Evolutionary conservation across 2,888 invertebrate genomes (phyloP).

Genomic region (Flexamia atlantica): DNA sequence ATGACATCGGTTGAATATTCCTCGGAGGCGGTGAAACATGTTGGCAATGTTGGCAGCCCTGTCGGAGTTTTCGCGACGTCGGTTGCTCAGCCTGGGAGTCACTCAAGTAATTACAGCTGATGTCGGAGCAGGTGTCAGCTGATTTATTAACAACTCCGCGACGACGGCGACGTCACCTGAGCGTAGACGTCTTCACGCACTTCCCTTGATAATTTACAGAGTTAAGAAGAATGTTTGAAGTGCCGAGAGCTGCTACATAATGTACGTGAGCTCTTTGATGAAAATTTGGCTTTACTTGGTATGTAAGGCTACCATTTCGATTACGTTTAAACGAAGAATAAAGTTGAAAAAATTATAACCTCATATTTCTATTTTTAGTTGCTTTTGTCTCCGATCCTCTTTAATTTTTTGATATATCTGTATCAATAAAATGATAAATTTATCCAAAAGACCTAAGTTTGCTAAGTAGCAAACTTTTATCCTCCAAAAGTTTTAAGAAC

Average conservation of each 20-base stretch:
- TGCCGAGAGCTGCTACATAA: neutral
- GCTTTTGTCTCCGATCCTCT: no score
- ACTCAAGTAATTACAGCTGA: conserved; percentile 44
- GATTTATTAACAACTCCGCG: conserved; percentile 26
- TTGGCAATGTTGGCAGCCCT: conserved; percentile 30
- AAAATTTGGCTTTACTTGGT: no score
- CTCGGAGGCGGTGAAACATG: neutral
- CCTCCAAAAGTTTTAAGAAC: no score
- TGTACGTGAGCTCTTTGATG: neutral
- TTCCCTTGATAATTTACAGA: neutral
- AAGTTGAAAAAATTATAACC: no score
- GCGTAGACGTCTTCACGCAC: neutral
- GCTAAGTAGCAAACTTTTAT: no score
- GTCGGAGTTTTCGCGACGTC: conserved; percentile 15
- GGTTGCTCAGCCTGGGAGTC: conserved; percentile 34
- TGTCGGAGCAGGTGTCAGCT: conserved; percentile 46
- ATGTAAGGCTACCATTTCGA: no score
- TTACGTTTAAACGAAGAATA: no score
- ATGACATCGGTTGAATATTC: no score
- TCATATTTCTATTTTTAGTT: no score
- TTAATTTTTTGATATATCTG: no score
- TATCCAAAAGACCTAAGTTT: no score
- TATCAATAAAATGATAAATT: no score
- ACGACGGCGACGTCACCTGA: conserved; percentile 31
- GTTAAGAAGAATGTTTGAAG: neutral